A percentile compares a stretch with the other conserved stretches of the same genome.
phyloP scores from a whole-genome alignment of 2,797 vertebrate species.

The Merluccius polli region DNA sequence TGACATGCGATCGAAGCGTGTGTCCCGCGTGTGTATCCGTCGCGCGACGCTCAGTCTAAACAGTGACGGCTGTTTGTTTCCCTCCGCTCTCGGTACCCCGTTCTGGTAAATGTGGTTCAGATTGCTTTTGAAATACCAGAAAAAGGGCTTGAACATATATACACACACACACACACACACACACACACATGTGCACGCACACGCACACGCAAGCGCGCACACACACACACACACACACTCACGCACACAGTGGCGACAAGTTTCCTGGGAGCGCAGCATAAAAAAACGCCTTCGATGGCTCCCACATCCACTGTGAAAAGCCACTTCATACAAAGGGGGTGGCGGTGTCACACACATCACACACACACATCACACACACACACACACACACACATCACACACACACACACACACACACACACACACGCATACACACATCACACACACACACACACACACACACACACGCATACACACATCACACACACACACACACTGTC shows the following conservation, averaged over 20 bases:
- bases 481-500: slow-evolving; percentile 10
- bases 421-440: background rate
- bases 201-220: slow-evolving; percentile 1
- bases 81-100: background rate
- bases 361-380: slow-evolving; percentile 6
- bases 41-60: slow-evolving; percentile 17
- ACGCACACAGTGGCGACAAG: slow-evolving; percentile 10
- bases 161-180: slow-evolving; percentile 8
- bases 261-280: slow-evolving; percentile 42
- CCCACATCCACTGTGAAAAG: slow-evolving; percentile 51
- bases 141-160: slow-evolving; percentile 2
- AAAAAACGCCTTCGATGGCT: slow-evolving; percentile 45
- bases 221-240: background rate
- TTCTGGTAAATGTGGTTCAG: slow-evolving; percentile 31
- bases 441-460: background rate
- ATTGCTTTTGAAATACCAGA: slow-evolving; percentile 40
- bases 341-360: background rate
- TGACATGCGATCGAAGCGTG: too few relatives aligned
- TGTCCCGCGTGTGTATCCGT: background rate
- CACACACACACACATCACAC: slow-evolving; percentile 4
- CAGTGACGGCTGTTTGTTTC: slow-evolving; percentile 44
- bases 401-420: slow-evolving; percentile 10
- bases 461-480: slow-evolving; percentile 7
- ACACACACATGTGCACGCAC: background rate
- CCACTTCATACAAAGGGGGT: slow-evolving; percentile 41